Evolutionary conservation across 2,888 invertebrate species (phyloP).

Genomic region (Chydorus sphaericus): DNA sequence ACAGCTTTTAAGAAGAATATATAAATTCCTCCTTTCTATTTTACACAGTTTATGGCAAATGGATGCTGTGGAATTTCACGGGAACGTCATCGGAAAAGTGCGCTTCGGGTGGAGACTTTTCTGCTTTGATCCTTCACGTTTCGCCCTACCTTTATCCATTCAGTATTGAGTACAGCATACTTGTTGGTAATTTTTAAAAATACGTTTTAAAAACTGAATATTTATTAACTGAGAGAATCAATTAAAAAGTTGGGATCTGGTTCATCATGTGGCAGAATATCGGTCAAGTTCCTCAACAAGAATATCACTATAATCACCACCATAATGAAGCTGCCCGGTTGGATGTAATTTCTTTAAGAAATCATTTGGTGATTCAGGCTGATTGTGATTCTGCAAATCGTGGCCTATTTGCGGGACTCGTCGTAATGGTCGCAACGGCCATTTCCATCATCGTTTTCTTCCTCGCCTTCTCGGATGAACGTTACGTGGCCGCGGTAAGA

Average conservation of each 20-base stretch:
- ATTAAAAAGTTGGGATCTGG: conserved; percentile 54
- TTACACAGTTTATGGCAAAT: no score
- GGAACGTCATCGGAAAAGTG: conserved; percentile 20
- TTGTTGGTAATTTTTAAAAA: conserved; percentile 42
- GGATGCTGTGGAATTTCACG: conserved; percentile 3
- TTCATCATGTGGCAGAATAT: conserved; percentile 61
- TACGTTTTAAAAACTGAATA: no score
- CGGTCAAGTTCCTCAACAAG: conserved; percentile 30
- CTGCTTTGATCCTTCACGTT: conserved; percentile 32
- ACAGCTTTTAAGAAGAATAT: no score
- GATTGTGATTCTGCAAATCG: conserved; percentile 64
- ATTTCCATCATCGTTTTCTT: conserved; percentile 46
- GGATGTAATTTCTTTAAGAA: conserved; percentile 15
- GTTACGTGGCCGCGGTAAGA: neutral
- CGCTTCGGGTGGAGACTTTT: conserved; percentile 24
- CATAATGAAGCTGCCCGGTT: neutral
- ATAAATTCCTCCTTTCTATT: no score
- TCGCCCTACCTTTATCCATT: conserved; percentile 67
- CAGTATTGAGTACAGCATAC: conserved; percentile 62
- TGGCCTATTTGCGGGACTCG: conserved; percentile 54
- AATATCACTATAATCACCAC: neutral
- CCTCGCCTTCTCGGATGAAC: conserved; percentile 35
- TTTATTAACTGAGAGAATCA: no score
- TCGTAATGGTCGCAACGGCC: conserved; percentile 40
- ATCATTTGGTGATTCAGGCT: conserved; percentile 43